Percentiles rank a stretch among this genome's conserved stretches.
phyloP scores from a whole-genome alignment of 2,888 invertebrate genomes.

The Neocrepidodera transversa region DNA sequence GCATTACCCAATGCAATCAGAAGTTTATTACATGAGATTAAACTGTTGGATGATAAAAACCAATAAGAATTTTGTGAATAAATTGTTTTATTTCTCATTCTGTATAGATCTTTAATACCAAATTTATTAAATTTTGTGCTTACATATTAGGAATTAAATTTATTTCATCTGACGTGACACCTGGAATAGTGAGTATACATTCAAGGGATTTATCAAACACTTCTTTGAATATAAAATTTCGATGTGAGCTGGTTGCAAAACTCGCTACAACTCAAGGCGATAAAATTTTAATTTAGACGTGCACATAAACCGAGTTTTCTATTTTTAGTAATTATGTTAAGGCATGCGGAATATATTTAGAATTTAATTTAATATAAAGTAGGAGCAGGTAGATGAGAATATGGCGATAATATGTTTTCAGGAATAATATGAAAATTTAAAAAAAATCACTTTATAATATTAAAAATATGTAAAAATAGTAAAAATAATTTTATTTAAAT shows the following conservation, averaged over 20 bases:
- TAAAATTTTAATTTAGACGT: slow-evolving; percentile 20
- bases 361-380: slow-evolving; percentile 13
- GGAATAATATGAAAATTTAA: no score
- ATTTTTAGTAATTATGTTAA: slow-evolving; percentile 18
- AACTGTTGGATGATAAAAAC: no score
- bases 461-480: no score
- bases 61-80: no score
- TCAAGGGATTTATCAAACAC: not conserved
- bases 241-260: not conserved
- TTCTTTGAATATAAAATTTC: slow-evolving; percentile 9
- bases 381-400: not conserved
- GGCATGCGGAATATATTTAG: slow-evolving; percentile 17
- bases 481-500: no score
- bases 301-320: slow-evolving; percentile 10
- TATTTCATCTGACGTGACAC: not conserved
- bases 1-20: no score
- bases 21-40: no score
- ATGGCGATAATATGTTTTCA: not conserved
- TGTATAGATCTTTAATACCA: no score
- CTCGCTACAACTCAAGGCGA: slow-evolving; percentile 15
- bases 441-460: no score
- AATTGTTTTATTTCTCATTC: no score
- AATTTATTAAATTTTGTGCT: no score
- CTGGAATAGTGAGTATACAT: not conserved
- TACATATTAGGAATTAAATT: not conserved